phyloP scores from a whole-genome alignment of 2,797 vertebrate species.

The Megaceryle alcyon region DNA sequence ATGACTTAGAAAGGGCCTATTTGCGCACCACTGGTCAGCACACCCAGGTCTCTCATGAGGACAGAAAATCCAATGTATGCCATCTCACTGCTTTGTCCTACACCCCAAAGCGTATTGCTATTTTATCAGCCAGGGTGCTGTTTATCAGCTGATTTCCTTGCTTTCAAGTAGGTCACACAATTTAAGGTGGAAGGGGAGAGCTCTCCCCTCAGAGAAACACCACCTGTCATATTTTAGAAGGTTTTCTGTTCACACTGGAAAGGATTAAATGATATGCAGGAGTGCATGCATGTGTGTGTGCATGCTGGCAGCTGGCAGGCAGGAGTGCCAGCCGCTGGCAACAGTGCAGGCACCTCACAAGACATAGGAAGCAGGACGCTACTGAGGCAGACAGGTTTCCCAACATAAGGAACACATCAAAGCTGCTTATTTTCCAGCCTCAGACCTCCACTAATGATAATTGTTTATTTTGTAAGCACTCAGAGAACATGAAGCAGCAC shows the following conservation, averaged over 20 bases:
- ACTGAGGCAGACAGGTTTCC: background rate
- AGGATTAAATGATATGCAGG: background rate
- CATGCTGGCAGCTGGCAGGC: no score
- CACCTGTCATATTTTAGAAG: background rate
- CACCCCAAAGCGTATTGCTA: background rate
- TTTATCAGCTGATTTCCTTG: background rate
- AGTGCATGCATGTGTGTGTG: background rate
- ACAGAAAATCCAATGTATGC: background rate
- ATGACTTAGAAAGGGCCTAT: background rate
- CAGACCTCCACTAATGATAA: background rate
- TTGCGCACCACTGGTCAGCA: accelerated
- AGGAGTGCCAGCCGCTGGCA: background rate
- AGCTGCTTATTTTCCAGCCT: background rate
- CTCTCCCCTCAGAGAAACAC: background rate
- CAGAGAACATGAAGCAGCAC: background rate
- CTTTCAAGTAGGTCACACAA: conserved; percentile 1
- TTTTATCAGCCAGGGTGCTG: background rate
- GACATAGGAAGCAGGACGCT: background rate
- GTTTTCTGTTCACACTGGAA: background rate
- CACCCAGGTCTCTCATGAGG: background rate
- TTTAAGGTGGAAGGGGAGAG: background rate
- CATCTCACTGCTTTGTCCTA: background rate
- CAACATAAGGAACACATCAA: background rate
- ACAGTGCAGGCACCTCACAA: background rate
- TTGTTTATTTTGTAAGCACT: background rate